phyloP scores from a whole-genome alignment of 2,888 invertebrate genomes.

The Desoria tigrina region DNA sequence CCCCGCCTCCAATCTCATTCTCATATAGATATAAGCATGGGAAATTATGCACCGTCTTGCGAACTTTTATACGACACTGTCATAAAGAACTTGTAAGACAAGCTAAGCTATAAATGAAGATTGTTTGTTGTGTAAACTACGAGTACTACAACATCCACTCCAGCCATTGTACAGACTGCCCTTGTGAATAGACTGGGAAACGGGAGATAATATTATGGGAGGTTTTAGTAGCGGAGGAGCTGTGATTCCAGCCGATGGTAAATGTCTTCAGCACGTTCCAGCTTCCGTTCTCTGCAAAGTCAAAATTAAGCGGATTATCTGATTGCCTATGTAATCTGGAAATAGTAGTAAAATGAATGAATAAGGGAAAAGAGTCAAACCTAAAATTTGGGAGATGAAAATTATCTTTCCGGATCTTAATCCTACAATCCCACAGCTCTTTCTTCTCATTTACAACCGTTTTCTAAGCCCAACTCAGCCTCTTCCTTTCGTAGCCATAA shows the following conservation, averaged over 20 bases:
- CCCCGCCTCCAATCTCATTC: no score
- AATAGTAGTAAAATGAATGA: neutral
- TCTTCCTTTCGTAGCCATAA: no score
- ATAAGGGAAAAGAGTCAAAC: neutral
- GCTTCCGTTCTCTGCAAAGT: constrained; percentile 7
- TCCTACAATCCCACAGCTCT: constrained; percentile 3
- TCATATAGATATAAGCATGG: neutral
- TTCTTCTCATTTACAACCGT: constrained; percentile 1
- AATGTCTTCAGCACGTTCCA: neutral
- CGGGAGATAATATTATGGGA: neutral
- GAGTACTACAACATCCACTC: no score
- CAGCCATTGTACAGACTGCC: no score
- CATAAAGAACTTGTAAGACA: constrained; percentile 7
- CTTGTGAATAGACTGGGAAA: no score
- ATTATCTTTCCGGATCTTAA: constrained; percentile 20
- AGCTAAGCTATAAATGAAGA: no score
- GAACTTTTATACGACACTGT: neutral
- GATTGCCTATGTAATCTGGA: constrained; percentile 11
- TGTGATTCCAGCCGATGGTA: neutral
- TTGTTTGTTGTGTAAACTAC: no score
- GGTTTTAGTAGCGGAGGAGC: neutral
- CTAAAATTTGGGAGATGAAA: constrained; percentile 7
- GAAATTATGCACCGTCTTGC: neutral
- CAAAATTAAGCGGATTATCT: constrained; percentile 21
- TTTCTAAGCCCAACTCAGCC: neutral